Evolutionary conservation across 2,888 invertebrate species (phyloP).

Genomic region (Lasioglossum oenotherae): DNA sequence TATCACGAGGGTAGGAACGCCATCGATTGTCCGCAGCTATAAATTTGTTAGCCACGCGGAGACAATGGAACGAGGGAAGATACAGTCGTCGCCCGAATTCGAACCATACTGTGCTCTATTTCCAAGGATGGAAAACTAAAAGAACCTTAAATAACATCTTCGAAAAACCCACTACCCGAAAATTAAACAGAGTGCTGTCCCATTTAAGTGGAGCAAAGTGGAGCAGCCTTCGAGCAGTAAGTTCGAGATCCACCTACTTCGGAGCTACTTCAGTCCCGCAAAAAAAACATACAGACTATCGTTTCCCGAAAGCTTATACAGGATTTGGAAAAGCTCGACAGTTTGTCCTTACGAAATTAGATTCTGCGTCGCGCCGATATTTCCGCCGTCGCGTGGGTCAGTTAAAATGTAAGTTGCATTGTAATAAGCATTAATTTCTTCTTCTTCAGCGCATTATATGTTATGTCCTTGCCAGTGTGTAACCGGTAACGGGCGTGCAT

Average conservation of each 20-base stretch:
- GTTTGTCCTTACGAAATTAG: neutral
- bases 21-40: neutral
- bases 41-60: neutral
- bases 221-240: neutral
- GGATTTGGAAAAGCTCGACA: neutral
- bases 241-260: constrained; percentile 10
- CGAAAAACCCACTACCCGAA: constrained; percentile 16
- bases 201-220: constrained; percentile 16
- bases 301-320: neutral
- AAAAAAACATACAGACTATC: constrained; percentile 8
- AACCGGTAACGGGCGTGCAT: neutral
- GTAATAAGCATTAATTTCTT: neutral
- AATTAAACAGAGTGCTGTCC: constrained; percentile 28
- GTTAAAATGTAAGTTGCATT: neutral
- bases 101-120: neutral
- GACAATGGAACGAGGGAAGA: neutral
- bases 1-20: neutral
- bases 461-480: neutral
- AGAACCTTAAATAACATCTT: constrained; percentile 4
- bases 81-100: neutral
- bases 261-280: neutral
- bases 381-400: neutral
- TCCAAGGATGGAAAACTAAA: neutral
- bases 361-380: neutral
- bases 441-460: neutral